Evolutionary conservation across 2,113 vertebrate genomes (phyloP), one percentile per base, ranked within the genome.

Genomic region (Zosterops lateralis): DNA sequence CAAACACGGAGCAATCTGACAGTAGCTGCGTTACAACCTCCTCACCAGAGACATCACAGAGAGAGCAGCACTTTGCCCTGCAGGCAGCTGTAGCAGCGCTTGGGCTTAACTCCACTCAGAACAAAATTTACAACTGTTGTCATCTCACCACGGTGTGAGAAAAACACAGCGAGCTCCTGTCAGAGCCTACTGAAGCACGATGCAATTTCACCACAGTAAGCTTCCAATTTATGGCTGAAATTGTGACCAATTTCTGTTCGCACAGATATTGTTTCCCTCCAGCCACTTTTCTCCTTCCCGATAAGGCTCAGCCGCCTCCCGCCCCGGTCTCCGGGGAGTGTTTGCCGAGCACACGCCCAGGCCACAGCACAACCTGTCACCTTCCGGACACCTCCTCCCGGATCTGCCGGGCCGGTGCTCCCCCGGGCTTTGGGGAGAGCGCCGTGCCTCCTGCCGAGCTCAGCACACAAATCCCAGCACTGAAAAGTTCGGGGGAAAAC

Each of bases 361-460:
- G 15, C n/a, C 18, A 6, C 0, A 34, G 2, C 45, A 8, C 1
- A 6, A 5, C 19, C 58, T 3, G 22, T 2, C n/a, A 14, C 28
- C 47, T 21, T 3, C 19, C 48, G 9, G 2, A 12, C n/a, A 8
- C 15, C 17, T 34, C 17, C 7, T 2, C 42, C 40, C 62, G 0
- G 0, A 7, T 4, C 25, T 19, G 7, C 45, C 44, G 4, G 18
- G 1, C n/a, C 3, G 0, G 17, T 1, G 36, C 1, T 53, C 10
- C 54, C 17, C 48, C 29, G 6, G 25, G 26, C 26, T 13, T 5
- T 67, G 1, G 38, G 14, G 34, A 42, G 47, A 40, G n/a, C 36
- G 6, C 61, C 47, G 29, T 13, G 57, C 32, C 31, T 32, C 16
- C 51, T 7, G 38, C 61, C 28, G 8, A 66, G 36, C 18, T n/a